These are phyloP conservation scores for Ameiurus melas DNA, from an alignment of 2,113 vertebrate species.

Conservation along the genomic window DNA sequence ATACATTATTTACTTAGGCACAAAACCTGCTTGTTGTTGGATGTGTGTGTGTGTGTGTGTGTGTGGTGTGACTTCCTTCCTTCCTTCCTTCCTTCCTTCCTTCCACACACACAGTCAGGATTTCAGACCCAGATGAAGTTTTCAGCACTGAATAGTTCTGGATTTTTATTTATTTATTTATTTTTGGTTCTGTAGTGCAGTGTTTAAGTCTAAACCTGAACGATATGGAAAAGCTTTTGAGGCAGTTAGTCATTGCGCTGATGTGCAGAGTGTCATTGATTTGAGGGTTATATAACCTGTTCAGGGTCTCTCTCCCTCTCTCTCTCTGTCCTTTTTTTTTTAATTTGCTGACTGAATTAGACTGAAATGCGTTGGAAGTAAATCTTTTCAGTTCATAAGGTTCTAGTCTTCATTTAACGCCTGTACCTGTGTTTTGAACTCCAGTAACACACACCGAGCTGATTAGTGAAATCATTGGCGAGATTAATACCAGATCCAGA, in stretches of 20 bases:
- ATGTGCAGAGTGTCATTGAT: not conserved
- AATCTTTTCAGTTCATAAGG: not conserved
- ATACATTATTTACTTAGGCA: not conserved
- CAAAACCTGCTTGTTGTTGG: not conserved
- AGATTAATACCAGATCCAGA: not conserved
- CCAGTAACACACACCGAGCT: too few relatives aligned
- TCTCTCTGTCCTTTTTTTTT: not conserved
- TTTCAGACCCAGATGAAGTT: not conserved
- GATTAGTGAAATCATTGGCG: not conserved
- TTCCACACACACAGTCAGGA: too few relatives aligned
- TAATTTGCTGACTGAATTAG: not conserved
- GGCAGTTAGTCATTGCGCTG: not conserved
- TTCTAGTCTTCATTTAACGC: too few relatives aligned
- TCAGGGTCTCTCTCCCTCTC: not conserved
- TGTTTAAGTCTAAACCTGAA: not conserved
- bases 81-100: too few relatives aligned
- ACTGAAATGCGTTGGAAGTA: not conserved
- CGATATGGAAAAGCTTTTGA: not conserved
- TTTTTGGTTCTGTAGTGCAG: not conserved
- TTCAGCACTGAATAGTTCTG: not conserved
- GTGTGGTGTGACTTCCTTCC: too few relatives aligned
- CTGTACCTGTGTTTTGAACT: not conserved
- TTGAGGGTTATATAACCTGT: not conserved
- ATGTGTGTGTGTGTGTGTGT: not conserved
- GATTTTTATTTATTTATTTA: not conserved